Conservation (phyloP, 2,113 vertebrate genomes). For the Ursus arctos region DNA sequence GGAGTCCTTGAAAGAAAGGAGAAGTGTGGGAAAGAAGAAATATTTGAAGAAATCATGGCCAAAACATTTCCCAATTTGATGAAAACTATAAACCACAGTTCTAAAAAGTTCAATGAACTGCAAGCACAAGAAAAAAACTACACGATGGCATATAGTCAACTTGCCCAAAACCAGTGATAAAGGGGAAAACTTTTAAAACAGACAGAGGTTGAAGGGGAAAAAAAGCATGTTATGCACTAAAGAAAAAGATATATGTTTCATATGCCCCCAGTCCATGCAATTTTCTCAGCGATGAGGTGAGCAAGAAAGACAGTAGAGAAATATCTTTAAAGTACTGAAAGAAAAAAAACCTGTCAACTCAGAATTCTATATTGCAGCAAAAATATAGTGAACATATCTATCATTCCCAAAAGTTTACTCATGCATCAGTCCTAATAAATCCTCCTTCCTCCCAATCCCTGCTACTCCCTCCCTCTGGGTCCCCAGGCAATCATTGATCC, state of each 20-base stretch:
- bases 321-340: not conserved
- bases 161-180: not conserved
- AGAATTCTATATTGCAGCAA: not conserved
- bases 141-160: not conserved
- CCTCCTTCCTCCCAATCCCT: not conserved
- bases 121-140: not conserved
- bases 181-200: not conserved
- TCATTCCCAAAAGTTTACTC: not conserved
- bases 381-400: not conserved
- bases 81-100: not conserved
- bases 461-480: not conserved
- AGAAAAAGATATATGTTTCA: not conserved
- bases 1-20: not conserved
- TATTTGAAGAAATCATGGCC: not conserved
- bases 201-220: not conserved
- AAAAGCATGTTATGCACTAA: not conserved
- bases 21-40: not conserved
- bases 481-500: not conserved
- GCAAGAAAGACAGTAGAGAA: not conserved
- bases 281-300: not conserved
- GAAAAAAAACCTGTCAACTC: not conserved
- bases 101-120: not conserved
- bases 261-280: not conserved
- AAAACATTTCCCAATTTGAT: not conserved
- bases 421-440: not conserved